Conservation (phyloP, 2,113 vertebrate species). For the Python bivittatus region DNA sequence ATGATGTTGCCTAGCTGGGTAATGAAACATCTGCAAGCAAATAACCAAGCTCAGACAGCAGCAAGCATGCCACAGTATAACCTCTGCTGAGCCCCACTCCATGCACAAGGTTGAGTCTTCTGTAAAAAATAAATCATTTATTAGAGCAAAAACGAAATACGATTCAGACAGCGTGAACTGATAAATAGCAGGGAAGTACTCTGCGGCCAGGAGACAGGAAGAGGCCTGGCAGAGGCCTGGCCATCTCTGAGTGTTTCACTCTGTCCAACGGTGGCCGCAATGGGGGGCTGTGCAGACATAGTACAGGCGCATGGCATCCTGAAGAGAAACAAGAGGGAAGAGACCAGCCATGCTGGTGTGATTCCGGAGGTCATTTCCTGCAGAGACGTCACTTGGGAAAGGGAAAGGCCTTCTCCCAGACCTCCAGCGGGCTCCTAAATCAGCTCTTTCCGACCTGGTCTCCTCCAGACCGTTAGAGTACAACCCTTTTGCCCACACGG, state of each 20-base stretch:
- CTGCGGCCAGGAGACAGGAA: neutral
- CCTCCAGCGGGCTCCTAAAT: neutral
- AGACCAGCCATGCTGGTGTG: accelerated
- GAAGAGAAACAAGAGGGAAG: neutral
- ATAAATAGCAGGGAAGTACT: neutral
- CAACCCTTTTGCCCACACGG: neutral
- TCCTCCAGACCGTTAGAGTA: neutral
- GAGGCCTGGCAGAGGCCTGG: neutral
- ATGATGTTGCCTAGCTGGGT: no score
- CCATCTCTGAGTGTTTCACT: constrained; percentile 67
- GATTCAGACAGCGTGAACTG: neutral
- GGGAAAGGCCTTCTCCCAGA: neutral
- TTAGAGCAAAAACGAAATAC: neutral
- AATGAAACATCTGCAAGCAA: no score
- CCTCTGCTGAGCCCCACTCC: neutral
- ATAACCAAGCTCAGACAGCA: no score
- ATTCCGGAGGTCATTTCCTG: neutral
- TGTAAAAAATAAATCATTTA: constrained; percentile 12
- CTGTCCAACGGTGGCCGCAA: constrained; percentile 93
- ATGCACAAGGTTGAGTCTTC: neutral
- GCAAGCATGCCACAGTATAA: no score
- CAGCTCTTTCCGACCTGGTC: neutral
- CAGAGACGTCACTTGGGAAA: neutral
- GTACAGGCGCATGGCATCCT: constrained; percentile 94
- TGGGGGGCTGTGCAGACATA: constrained; percentile 93